Conservation (phyloP, 1,140 invertebrate species). For the Sminthurides bifidus region DNA sequence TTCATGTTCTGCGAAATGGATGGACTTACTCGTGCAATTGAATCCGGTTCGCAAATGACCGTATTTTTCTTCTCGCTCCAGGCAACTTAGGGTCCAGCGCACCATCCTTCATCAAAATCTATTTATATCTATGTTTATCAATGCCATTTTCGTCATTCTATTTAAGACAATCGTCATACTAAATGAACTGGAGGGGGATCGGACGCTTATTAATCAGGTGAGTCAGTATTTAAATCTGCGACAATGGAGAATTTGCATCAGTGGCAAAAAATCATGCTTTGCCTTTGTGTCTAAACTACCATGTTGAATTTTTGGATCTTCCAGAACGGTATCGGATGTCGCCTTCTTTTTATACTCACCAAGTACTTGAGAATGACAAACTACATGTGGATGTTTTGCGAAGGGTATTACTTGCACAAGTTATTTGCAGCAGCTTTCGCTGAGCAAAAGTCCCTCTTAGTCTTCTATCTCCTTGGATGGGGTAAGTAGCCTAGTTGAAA, state of each 20-base stretch:
- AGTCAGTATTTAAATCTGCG: background rate
- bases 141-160: conserved; percentile 37
- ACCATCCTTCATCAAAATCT: conserved; percentile 46
- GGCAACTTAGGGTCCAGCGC: conserved; percentile 38
- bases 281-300: background rate
- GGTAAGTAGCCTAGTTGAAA: conserved; percentile 36
- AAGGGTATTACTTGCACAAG: conserved; percentile 41
- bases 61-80: conserved; percentile 32
- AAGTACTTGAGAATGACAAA: conserved; percentile 45
- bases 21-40: background rate
- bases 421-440: conserved; percentile 44
- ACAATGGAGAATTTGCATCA: background rate
- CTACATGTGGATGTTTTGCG: conserved; percentile 52
- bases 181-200: conserved; percentile 32
- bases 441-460: conserved; percentile 40
- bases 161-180: conserved; percentile 39
- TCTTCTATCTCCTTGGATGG: conserved; percentile 45
- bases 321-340: conserved; percentile 39
- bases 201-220: conserved; percentile 12
- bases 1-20: background rate
- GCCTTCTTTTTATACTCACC: conserved; percentile 38
- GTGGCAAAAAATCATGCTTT: background rate
- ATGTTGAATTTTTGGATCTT: background rate
- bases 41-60: no score
- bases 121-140: conserved; percentile 42